These are phyloP conservation scores for Pavo muticus DNA, from an alignment of 2,113 vertebrate species.

Conservation along the genomic window DNA sequence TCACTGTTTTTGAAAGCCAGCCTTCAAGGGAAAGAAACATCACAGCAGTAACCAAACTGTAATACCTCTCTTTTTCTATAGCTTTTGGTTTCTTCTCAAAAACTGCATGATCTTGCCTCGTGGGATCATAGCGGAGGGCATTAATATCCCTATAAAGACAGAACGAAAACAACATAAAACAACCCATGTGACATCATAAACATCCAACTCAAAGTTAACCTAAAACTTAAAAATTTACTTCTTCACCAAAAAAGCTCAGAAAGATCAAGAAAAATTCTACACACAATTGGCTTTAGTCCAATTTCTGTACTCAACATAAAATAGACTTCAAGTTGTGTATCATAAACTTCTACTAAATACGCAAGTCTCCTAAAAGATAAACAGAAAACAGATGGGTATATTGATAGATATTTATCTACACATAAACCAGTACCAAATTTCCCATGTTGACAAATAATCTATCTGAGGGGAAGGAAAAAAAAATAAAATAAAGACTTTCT, in stretches of 20 bases:
- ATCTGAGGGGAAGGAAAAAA: not conserved
- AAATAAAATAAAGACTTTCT: not conserved
- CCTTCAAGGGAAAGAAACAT: not conserved
- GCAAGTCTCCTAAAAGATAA: not conserved
- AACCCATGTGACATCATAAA: not conserved
- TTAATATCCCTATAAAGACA: slow-evolving; percentile 84
- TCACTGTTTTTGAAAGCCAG: not conserved
- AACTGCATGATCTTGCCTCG: slow-evolving; percentile 85
- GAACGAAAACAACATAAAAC: not conserved
- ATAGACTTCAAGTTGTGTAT: not conserved
- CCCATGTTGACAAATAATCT: not conserved
- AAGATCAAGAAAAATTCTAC: not conserved
- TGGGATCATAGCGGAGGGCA: slow-evolving; percentile 91
- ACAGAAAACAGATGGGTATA: not conserved
- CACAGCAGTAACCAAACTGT: not conserved
- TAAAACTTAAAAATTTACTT: not conserved
- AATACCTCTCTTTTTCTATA: slow-evolving; percentile 84
- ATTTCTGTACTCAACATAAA: not conserved
- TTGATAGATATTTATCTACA: not conserved
- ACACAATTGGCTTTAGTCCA: not conserved
- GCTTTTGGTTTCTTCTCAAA: slow-evolving; percentile 84
- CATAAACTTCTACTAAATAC: not conserved
- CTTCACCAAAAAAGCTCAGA: not conserved
- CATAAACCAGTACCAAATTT: not conserved
- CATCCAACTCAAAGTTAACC: not conserved